Conservation (phyloP, 2,113 vertebrate genomes). For the Cairina moschata region DNA sequence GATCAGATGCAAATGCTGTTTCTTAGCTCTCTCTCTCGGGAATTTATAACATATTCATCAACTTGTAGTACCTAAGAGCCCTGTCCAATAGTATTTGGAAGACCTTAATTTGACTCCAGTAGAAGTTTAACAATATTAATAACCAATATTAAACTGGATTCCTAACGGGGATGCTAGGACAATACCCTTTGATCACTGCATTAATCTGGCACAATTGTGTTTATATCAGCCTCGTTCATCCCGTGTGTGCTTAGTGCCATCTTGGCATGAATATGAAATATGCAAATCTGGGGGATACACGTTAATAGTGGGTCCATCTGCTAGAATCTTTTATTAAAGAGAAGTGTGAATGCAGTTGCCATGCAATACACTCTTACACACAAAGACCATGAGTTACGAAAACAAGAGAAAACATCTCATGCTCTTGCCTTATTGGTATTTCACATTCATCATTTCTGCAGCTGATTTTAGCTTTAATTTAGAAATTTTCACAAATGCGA, state of each 20-base stretch:
- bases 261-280: conserved; percentile 64
- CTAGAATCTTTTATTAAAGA: conserved; percentile 69
- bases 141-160: conserved; percentile 29
- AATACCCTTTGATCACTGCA: conserved; percentile 29
- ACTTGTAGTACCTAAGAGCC: conserved; percentile 61
- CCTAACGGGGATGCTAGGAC: background rate
- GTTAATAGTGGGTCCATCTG: conserved; percentile 79
- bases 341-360: conserved; percentile 81
- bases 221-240: conserved; percentile 36
- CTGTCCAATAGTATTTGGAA: conserved; percentile 33
- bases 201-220: conserved; percentile 42
- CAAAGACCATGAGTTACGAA: conserved; percentile 56
- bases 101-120: conserved; percentile 27
- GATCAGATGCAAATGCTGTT: conserved; percentile 45
- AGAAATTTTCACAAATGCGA: background rate
- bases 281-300: conserved; percentile 71
- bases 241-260: conserved; percentile 45
- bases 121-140: conserved; percentile 48
- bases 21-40: conserved; percentile 8
- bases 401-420: conserved; percentile 51
- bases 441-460: background rate
- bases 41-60: conserved; percentile 39
- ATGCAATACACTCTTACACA: conserved; percentile 74
- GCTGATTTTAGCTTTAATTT: background rate
- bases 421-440: conserved; percentile 21